A percentile compares a stretch with the other conserved stretches of the same genome.
These are phyloP conservation scores for Globodera ellingtonae DNA, from an alignment of 1,140 invertebrate species.

Conservation along the genomic window DNA sequence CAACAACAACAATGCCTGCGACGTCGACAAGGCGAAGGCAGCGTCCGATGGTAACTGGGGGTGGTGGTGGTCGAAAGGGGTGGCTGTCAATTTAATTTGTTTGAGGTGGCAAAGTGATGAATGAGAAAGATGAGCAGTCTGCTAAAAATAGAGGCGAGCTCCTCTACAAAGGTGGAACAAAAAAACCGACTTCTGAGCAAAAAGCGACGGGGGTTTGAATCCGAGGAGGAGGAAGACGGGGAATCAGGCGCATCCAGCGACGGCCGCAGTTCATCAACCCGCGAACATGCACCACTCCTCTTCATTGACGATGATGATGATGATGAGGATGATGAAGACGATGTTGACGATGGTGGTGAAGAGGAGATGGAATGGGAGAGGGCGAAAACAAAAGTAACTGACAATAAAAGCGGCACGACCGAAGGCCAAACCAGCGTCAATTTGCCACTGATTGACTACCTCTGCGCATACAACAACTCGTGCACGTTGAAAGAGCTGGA, in stretches of 20 bases:
- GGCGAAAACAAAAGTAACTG: no score
- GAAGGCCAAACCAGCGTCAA: background rate
- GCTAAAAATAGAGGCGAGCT: no score
- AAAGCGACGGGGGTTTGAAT: background rate
- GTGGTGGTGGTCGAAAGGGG: no score
- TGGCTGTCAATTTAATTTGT: no score
- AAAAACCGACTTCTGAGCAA: no score
- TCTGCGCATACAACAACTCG: background rate
- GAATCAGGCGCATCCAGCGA: background rate
- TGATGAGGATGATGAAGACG: background rate
- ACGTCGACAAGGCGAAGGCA: no score
- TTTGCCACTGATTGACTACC: conserved; percentile 3
- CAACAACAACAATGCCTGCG: no score
- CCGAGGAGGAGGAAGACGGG: background rate
- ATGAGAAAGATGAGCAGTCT: no score
- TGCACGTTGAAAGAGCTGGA: background rate
- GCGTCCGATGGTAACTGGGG: no score
- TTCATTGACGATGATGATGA: background rate
- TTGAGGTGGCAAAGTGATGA: no score
- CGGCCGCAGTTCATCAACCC: background rate
- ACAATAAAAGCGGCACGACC: no score
- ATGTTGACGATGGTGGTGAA: background rate
- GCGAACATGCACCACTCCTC: background rate
- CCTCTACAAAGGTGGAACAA: no score
- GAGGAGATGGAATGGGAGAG: background rate